These are phyloP conservation scores for Eristalis tenax DNA, from an alignment of 2,888 invertebrate genomes.

Conservation along the genomic window DNA sequence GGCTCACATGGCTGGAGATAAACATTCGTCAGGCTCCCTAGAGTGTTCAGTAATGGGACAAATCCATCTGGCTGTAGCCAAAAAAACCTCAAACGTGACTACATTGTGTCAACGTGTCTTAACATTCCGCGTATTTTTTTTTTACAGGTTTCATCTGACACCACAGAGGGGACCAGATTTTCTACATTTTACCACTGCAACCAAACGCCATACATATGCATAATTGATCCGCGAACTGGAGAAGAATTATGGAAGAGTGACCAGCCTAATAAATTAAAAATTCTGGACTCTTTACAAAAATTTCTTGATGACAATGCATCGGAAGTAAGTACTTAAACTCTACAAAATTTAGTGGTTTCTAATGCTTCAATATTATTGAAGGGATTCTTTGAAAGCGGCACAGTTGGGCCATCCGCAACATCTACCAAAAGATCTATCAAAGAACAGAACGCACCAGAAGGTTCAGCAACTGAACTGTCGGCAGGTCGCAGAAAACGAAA, in stretches of 20 bases:
- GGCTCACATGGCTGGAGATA: too few relatives aligned
- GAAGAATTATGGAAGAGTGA: slow-evolving; percentile 82
- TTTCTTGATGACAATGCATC: slow-evolving; percentile 54
- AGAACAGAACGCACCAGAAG: slow-evolving; percentile 20
- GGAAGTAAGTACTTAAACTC: slow-evolving; percentile 25
- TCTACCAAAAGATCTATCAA: neutral
- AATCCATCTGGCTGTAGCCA: too few relatives aligned
- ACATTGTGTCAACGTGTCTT: neutral
- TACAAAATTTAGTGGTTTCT: neutral
- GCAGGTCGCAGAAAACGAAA: slow-evolving; percentile 41
- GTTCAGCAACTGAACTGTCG: slow-evolving; percentile 20
- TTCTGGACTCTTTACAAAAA: slow-evolving; percentile 71
- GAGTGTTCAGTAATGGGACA: too few relatives aligned
- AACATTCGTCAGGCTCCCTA: too few relatives aligned
- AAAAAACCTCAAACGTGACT: too few relatives aligned
- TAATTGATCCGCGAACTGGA: slow-evolving; percentile 87
- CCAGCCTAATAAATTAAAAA: slow-evolving; percentile 76
- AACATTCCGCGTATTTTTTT: neutral
- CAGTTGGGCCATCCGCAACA: slow-evolving; percentile 32
- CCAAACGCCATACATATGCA: slow-evolving; percentile 85
- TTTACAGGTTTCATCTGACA: slow-evolving; percentile 77
- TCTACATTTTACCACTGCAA: slow-evolving; percentile 85
- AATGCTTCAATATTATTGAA: neutral
- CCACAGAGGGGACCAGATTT: slow-evolving; percentile 85
- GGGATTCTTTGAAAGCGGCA: slow-evolving; percentile 53